phyloP scores from a whole-genome alignment of 1,140 invertebrate genomes.

The Potamilus streckersoni region DNA sequence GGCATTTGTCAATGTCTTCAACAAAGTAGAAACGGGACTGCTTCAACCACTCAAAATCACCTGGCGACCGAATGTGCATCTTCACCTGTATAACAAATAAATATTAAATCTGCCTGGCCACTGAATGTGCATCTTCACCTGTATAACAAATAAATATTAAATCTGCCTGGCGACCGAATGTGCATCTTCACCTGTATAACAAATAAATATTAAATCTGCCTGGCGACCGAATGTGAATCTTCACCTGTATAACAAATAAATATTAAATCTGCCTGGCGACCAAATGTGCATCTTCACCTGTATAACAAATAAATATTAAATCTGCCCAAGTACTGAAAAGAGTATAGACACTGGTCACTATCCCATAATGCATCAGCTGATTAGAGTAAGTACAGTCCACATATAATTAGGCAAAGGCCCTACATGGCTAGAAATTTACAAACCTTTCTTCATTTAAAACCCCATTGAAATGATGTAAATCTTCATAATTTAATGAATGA shows the following conservation, averaged over 20 bases:
- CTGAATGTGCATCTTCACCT: constrained; percentile 64
- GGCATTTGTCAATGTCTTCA: constrained; percentile 92
- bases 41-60: constrained; percentile 97
- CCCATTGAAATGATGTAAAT: too few species aligned
- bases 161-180: constrained; percentile 72
- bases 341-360: too few species aligned
- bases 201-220: too few species aligned
- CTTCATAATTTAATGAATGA: too few species aligned
- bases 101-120: too few species aligned
- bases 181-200: constrained; percentile 59
- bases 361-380: too few species aligned
- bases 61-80: constrained; percentile 70
- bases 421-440: too few species aligned
- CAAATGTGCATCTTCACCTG: constrained; percentile 65
- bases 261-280: too few species aligned
- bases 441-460: too few species aligned
- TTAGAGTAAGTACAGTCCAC: too few species aligned
- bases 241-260: constrained; percentile 47
- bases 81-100: constrained; percentile 47
- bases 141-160: constrained; percentile 1
- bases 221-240: constrained; percentile 67
- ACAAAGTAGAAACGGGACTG: constrained; percentile 98
- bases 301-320: neutral
- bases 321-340: too few species aligned
- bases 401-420: too few species aligned